Evolutionary conservation across 1,140 invertebrate species (phyloP).

Genomic region (Anoplolepis gracilipes): DNA sequence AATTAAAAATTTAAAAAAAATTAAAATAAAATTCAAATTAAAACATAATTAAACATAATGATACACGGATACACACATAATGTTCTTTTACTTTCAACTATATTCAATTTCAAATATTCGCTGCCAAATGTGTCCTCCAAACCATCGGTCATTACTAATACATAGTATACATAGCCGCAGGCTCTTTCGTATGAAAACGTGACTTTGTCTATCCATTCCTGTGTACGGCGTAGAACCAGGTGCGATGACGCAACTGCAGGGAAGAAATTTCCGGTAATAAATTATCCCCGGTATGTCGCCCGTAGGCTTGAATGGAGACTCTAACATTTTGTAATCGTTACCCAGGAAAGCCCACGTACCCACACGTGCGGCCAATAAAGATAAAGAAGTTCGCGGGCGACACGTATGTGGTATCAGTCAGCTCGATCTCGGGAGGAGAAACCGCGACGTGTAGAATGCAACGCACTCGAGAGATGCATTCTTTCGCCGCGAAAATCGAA

Average conservation of each 20-base stretch:
- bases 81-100: constrained; percentile 32
- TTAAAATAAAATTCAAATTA: neutral
- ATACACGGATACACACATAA: neutral
- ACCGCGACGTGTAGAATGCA: neutral
- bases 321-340: constrained; percentile 69
- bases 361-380: constrained; percentile 33
- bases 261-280: constrained; percentile 76
- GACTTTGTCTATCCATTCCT: constrained; percentile 55
- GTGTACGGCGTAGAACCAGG: constrained; percentile 32
- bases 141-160: constrained; percentile 32
- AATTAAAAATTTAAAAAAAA: too few relatives aligned
- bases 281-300: constrained; percentile 65
- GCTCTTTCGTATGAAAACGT: constrained; percentile 38
- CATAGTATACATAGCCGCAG: neutral
- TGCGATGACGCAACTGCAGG: constrained; percentile 55
- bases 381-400: constrained; percentile 8
- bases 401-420: neutral
- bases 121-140: constrained; percentile 10
- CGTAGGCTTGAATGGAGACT: constrained; percentile 71
- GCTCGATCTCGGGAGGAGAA: neutral
- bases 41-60: neutral
- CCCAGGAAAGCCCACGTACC: constrained; percentile 52
- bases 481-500: neutral
- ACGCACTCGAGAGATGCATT: neutral
- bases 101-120: neutral